phyloP scores from a whole-genome alignment of 2,113 vertebrate species.

The Oophaga pumilio region DNA sequence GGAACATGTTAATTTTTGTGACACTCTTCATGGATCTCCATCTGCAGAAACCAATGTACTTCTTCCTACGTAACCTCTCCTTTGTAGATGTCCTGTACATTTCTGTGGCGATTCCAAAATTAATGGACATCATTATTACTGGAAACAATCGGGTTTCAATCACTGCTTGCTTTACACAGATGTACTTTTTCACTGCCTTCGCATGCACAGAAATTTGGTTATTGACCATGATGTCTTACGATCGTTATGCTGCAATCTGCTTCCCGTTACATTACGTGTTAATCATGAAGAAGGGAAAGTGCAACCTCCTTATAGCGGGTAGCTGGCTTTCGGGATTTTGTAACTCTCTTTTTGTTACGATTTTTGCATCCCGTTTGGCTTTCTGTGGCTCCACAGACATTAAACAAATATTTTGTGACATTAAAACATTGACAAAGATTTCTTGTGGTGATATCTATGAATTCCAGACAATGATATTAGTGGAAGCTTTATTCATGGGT shows the following conservation, averaged over 20 bases:
- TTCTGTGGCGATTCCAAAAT: constrained; percentile 38
- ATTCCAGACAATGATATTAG: constrained; percentile 53
- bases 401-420: constrained; percentile 43
- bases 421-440: constrained; percentile 22
- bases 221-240: constrained; percentile 62
- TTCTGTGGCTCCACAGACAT: constrained; percentile 20
- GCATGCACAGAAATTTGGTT: constrained; percentile 57
- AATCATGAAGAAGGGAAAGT: constrained; percentile 8
- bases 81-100: constrained; percentile 34
- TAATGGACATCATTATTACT: constrained; percentile 27
- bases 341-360: constrained; percentile 5
- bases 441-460: constrained; percentile 16
- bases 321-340: constrained; percentile 9
- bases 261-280: constrained; percentile 60
- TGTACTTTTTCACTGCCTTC: constrained; percentile 58
- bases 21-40: not conserved
- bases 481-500: constrained; percentile 49
- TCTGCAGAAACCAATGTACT: constrained; percentile 41
- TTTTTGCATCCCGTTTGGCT: constrained; percentile 10
- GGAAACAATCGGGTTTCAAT: constrained; percentile 39
- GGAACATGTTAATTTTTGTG: constrained; percentile 27
- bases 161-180: constrained; percentile 55
- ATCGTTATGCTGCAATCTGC: constrained; percentile 63
- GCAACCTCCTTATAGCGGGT: not conserved
- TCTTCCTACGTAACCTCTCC: constrained; percentile 37